Base-by-base conservation (phyloP, 2,113 vertebrate genomes). In the Motacilla alba region DNA sequence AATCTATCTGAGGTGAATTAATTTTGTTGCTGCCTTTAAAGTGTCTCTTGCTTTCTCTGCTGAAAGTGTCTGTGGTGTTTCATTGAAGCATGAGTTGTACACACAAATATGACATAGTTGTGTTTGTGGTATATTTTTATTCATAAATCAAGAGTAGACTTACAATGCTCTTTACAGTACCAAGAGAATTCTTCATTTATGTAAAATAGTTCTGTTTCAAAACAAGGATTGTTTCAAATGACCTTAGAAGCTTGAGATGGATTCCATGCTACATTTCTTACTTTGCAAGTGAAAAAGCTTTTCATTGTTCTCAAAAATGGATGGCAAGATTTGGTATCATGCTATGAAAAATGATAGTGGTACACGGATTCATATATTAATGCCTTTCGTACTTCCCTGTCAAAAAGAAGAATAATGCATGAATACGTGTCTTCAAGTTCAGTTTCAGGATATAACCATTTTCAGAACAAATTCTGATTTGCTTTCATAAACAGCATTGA, bases 391-490 rank as follows among this genome's bases (percentile, higher is more conserved):
- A 53, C n/a, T 81, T 89, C 56, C 4, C 15, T 91, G 80, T 87
- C 91, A 92, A 92, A 91, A 68, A 88, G 35, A 77, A 64, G 20
- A 93, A 78, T 75, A 77, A 87, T 82, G 35, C 56, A 70, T 87
- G 56, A 89, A 84, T 75, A 35, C 17, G 7, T 55, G 53, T 84
- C 62, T 89, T 47, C 9, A n/a, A 44, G 27, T 89, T 84, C 39
- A 47, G 46, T 59, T 89, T 72, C 31, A 56, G 52, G 68, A 59
- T 37, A 75, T 22, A 82, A 52, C 23, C 0, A 0, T 78, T 85
- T 83, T 47, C 53, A 76, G 83, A 91, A 78, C 44, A 84, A 46
- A 46, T 66, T 64, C 56, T 50, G 56, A 72, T 93, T 82, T 84
- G 73, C 33, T 87, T 84, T 96, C 47, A 27, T 73, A 67, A 87